Evolutionary conservation across 2,888 invertebrate genomes (phyloP), one percentile per base, ranked within the genome.

Genomic region (Phorcus lineatus): DNA sequence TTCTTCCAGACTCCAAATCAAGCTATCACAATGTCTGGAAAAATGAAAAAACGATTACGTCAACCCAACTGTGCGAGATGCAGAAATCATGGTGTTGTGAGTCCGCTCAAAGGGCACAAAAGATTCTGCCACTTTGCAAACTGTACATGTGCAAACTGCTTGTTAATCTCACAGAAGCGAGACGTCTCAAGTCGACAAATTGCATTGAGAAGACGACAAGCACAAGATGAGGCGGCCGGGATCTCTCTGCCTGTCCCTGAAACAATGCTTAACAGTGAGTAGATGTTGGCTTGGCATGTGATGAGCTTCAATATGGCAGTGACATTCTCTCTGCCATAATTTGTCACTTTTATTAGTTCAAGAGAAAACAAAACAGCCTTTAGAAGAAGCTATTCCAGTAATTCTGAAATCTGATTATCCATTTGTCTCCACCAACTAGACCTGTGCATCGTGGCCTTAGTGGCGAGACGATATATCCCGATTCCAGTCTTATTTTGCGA

Each of bases 41-140:
- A 62, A 62, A 24, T 62, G 4, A 28, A 9, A 11, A 62, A 13
- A 28, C 24, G 28, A 62, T 24, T 24, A 16, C 24, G 62, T 16
- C 55, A 28, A n/a, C 79, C 79, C 24, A 74, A 79, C 28, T 74
- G 79, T 47, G 79, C 79, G 2, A 36, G 79, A 19, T 79, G 79
- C 40, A 57, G 79, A 11, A 79, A 79, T 52, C 79, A 79, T 16
- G 79, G 79, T 17, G 57, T 74, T 40, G 74, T 74, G 47, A 74
- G 74, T 22, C 40, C 53, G 9, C 16, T 79, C 62, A 54, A 54
- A 28, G 79, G 79, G 0, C 79, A 79, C 62, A 79, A 79, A 19
- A 57, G 74, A 40, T 40, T 36, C 36, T 74, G 74, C n/a, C 62
- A 62, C 28, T 62, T 62, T 7, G 16, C 62, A 16, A 62, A 62